These are phyloP conservation scores for Colius striatus DNA, from an alignment of 2,113 vertebrate genomes.

Conservation along the genomic window DNA sequence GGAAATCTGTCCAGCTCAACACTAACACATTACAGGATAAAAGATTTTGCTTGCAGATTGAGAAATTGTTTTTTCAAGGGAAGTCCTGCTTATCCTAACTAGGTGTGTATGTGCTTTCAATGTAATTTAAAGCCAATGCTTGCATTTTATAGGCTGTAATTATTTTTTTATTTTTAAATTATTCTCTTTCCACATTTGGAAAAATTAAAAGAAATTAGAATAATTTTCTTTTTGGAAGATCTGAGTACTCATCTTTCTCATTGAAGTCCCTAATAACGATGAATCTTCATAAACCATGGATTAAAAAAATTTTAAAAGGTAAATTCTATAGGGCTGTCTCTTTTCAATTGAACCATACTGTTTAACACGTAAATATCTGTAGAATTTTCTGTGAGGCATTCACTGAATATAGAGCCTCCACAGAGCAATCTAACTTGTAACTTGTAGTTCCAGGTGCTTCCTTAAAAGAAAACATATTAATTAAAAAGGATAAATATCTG, in stretches of 20 bases:
- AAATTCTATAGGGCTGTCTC: not conserved
- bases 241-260: not conserved
- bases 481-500: not conserved
- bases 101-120: not conserved
- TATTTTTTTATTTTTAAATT: not conserved
- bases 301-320: not conserved
- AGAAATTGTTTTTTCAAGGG: not conserved
- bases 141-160: not conserved
- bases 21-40: not conserved
- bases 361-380: not conserved
- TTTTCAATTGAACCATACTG: not conserved
- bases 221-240: not conserved
- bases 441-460: not conserved
- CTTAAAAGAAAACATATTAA: not conserved
- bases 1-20: not conserved
- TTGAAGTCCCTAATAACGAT: not conserved
- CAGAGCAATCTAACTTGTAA: not conserved
- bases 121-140: not conserved
- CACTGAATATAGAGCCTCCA: not conserved
- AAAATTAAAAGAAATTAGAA: not conserved
- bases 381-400: not conserved
- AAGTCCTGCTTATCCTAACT: not conserved
- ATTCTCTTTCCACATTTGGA: not conserved
- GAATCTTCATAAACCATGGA: not conserved
- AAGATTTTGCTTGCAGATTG: not conserved